These are phyloP conservation scores for Oceanites oceanicus DNA, from an alignment of 2,113 vertebrate species.

Conservation along the genomic window DNA sequence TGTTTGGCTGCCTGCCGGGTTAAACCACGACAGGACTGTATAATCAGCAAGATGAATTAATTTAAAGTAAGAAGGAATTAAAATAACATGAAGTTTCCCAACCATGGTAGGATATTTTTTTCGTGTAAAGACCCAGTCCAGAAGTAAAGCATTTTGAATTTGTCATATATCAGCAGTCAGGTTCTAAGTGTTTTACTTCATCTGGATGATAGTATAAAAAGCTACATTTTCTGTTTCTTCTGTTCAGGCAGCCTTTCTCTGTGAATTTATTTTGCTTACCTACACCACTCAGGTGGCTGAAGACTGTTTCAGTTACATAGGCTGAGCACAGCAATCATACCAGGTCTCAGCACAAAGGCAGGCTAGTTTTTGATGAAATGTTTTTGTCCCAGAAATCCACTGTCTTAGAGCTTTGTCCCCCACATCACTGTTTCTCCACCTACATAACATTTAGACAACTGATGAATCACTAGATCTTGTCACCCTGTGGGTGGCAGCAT, in stretches of 20 bases:
- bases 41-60: not conserved
- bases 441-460: not conserved
- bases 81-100: not conserved
- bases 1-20: no score
- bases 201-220: not conserved
- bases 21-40: no score
- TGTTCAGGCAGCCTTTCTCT: not conserved
- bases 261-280: not conserved
- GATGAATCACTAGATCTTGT: not conserved
- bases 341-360: not conserved
- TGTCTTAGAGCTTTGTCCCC: not conserved
- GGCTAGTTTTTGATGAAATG: not conserved
- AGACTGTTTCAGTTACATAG: not conserved
- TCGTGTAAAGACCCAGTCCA: not conserved
- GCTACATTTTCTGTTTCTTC: not conserved
- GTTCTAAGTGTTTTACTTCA: not conserved
- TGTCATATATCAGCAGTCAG: not conserved
- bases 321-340: not conserved
- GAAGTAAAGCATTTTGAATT: not conserved
- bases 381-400: not conserved
- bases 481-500: not conserved
- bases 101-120: not conserved
- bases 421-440: not conserved
- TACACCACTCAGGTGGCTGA: not conserved
- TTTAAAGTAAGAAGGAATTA: not conserved